These are phyloP conservation scores for Tetragonisca angustula DNA, from an alignment of 2,888 invertebrate genomes.

Conservation along the genomic window DNA sequence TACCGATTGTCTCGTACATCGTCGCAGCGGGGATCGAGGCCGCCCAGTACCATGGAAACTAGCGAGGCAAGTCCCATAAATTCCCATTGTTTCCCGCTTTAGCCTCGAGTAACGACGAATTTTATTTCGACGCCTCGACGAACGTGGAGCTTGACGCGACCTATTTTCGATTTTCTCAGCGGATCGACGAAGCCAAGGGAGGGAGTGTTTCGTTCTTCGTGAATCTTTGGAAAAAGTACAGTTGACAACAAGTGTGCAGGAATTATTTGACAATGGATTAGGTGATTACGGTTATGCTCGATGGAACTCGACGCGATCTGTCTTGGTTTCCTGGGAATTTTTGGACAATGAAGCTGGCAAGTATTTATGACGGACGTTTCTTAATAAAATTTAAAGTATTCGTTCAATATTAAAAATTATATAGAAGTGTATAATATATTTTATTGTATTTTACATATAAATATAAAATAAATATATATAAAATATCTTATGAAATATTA, in stretches of 20 bases:
- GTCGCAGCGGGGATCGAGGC: constrained; percentile 6
- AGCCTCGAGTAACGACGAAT: constrained; percentile 12
- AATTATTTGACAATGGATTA: background rate
- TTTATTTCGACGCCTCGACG: constrained; percentile 20
- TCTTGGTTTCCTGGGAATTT: background rate
- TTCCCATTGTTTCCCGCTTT: constrained; percentile 46
- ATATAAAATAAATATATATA: too few relatives aligned
- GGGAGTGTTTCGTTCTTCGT: too few relatives aligned
- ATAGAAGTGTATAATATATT: too few relatives aligned
- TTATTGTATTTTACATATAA: too few relatives aligned
- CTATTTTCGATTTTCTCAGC: background rate
- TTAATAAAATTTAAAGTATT: background rate
- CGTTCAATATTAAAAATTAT: too few relatives aligned
- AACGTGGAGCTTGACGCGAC: background rate
- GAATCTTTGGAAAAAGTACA: background rate
- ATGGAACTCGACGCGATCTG: background rate
- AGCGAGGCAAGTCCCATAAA: constrained; percentile 36
- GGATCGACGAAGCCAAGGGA: background rate
- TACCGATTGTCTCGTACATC: constrained; percentile 50
- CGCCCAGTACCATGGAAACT: constrained; percentile 3
- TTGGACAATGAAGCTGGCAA: background rate
- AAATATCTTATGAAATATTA: too few relatives aligned
- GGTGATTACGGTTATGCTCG: too few relatives aligned
- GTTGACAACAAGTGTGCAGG: background rate
- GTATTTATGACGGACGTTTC: background rate